Conservation (phyloP, 1,140 invertebrate genomes). For the Panulirus ornatus region DNA sequence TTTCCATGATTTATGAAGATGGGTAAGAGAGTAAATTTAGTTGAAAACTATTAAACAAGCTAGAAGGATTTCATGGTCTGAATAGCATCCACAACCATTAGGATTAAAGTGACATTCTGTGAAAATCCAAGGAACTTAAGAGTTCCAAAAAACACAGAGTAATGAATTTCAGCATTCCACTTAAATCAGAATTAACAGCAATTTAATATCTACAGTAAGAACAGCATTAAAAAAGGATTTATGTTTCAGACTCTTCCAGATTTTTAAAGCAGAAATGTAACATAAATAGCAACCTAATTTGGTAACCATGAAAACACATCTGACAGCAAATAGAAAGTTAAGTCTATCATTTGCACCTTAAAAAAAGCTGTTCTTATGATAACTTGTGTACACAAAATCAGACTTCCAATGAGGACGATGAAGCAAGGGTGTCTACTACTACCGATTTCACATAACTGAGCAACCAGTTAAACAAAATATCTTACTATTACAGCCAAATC, state of each 20-base stretch:
- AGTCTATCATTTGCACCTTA: background rate
- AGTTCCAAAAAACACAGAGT: constrained; percentile 1
- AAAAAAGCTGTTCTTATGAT: constrained; percentile 2
- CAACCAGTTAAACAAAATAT: background rate
- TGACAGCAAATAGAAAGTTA: background rate
- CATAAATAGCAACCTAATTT: background rate
- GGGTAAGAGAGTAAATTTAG: background rate
- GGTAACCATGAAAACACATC: background rate
- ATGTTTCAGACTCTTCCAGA: background rate
- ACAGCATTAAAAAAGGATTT: constrained; percentile 13
- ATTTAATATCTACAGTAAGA: background rate
- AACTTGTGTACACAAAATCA: background rate
- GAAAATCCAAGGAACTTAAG: background rate
- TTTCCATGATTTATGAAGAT: background rate
- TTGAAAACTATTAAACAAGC: background rate
- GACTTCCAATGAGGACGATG: background rate
- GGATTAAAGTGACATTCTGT: background rate
- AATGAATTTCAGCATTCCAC: background rate
- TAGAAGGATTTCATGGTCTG: background rate
- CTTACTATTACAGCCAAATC: background rate
- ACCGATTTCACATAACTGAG: background rate
- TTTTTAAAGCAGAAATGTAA: too few species aligned
- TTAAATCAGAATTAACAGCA: background rate
- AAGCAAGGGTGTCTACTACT: background rate
- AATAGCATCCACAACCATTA: background rate